Percentiles rank a stretch among this genome's conserved stretches.
Evolutionary conservation across 2,888 invertebrate species (phyloP).

Genomic region (Meiosimyza decipiens): DNA sequence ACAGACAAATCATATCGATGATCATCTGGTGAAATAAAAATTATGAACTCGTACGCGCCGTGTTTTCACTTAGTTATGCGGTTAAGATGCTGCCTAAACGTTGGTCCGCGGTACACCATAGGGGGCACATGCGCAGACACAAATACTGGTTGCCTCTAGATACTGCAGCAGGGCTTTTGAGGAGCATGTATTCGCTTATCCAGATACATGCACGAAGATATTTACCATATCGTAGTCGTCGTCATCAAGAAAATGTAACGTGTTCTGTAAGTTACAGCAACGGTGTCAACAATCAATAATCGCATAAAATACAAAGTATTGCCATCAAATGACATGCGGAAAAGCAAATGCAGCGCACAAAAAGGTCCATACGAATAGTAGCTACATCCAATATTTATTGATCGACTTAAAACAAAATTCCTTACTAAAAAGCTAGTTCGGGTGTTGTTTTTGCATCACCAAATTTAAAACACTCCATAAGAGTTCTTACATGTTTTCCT

Average conservation of each 20-base stretch:
- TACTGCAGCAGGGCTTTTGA: neutral
- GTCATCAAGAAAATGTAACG: slow-evolving; percentile 13
- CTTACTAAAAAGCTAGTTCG: too few species aligned
- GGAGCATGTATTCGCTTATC: neutral
- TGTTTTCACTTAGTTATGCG: slow-evolving; percentile 14
- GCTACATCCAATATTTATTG: too few species aligned
- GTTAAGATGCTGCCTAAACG: neutral
- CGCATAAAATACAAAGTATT: slow-evolving; percentile 2
- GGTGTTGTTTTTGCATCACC: too few species aligned
- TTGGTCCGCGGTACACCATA: slow-evolving; percentile 8
- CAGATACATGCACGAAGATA: slow-evolving; percentile 4
- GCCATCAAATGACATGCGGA: neutral
- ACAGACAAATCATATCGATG: slow-evolving; percentile 20
- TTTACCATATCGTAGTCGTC: neutral
- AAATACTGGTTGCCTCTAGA: slow-evolving; percentile 15
- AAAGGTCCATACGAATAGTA: too few species aligned
- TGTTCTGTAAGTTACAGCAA: slow-evolving; percentile 22
- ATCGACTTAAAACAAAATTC: too few species aligned
- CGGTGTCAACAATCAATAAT: slow-evolving; percentile 27
- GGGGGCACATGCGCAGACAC: slow-evolving; percentile 8
- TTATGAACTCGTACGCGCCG: neutral
- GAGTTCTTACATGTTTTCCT: too few species aligned
- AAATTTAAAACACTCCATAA: too few species aligned
- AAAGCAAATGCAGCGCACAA: neutral
- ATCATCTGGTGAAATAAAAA: slow-evolving; percentile 19